Conservation (phyloP, 1,140 invertebrate species). For the Agraylea sexmaculata region DNA sequence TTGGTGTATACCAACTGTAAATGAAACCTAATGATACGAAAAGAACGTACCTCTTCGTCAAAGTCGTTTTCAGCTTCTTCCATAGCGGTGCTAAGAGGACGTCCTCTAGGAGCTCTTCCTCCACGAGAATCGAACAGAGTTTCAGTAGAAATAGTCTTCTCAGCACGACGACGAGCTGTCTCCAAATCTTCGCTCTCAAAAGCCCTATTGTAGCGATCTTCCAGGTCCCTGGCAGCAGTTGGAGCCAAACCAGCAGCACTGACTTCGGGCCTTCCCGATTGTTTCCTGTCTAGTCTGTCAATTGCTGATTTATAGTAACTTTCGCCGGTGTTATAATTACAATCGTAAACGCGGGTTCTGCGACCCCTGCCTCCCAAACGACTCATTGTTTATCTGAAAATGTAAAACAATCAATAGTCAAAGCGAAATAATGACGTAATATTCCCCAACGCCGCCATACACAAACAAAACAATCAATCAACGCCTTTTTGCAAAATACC, state of each 20-base stretch:
- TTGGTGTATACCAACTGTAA: no score
- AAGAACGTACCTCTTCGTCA: slow-evolving; percentile 32
- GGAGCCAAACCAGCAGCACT: slow-evolving; percentile 27
- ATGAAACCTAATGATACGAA: no score
- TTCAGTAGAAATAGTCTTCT: slow-evolving; percentile 20
- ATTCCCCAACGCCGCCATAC: no score
- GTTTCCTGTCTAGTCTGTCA: slow-evolving; percentile 59
- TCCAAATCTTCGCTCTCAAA: slow-evolving; percentile 37
- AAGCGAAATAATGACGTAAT: no score
- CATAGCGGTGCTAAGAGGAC: slow-evolving; percentile 34
- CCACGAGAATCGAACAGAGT: slow-evolving; percentile 37
- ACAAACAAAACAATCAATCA: no score
- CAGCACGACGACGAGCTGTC: slow-evolving; percentile 18
- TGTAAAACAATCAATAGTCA: no score
- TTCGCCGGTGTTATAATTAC: slow-evolving; percentile 68
- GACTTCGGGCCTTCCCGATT: slow-evolving; percentile 40
- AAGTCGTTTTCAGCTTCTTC: slow-evolving; percentile 32
- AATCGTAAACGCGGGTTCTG: slow-evolving; percentile 61
- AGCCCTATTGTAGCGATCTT: slow-evolving; percentile 38
- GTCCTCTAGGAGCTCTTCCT: slow-evolving; percentile 30
- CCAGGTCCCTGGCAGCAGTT: slow-evolving; percentile 29
- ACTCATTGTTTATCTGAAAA: slow-evolving; percentile 21
- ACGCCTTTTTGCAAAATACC: no score
- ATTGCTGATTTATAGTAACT: slow-evolving; percentile 64
- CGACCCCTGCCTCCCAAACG: slow-evolving; percentile 46